Evolutionary conservation across 2,888 invertebrate genomes (phyloP).

Genomic region (Caenorhabditis drosophilae): DNA sequence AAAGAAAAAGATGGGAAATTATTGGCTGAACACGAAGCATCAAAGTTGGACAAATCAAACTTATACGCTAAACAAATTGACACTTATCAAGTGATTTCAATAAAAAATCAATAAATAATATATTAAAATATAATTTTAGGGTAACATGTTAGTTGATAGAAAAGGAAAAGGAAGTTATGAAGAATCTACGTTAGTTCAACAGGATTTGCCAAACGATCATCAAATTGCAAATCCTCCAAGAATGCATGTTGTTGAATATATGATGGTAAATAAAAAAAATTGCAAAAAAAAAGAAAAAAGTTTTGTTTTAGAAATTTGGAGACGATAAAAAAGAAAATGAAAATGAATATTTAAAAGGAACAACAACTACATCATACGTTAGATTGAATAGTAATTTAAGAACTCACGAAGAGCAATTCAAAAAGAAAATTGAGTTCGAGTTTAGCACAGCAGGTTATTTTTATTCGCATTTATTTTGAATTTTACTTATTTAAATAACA

Average conservation of each 20-base stretch:
- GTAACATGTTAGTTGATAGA: constrained; percentile 51
- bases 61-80: constrained; percentile 60
- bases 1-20: constrained; percentile 61
- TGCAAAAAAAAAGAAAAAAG: neutral
- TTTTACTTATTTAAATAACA: neutral
- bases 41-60: constrained; percentile 60
- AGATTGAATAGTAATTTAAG: constrained; percentile 61
- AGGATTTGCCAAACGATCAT: constrained; percentile 42
- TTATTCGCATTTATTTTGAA: neutral
- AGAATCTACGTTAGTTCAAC: constrained; percentile 51
- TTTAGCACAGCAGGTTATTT: constrained; percentile 48
- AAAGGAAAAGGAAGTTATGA: constrained; percentile 63
- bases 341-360: constrained; percentile 57
- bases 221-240: constrained; percentile 37
- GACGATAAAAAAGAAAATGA: constrained; percentile 52
- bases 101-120: neutral
- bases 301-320: constrained; percentile 56
- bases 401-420: constrained; percentile 62
- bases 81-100: constrained; percentile 46
- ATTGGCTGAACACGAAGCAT: constrained; percentile 57
- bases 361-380: constrained; percentile 62
- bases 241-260: constrained; percentile 59
- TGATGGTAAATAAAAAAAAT: constrained; percentile 46
- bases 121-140: constrained; percentile 38
- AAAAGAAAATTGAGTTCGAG: constrained; percentile 53